A percentile compares a stretch with the other conserved stretches of the same genome.
These are phyloP conservation scores for Hyperoplus immaculatus DNA, from an alignment of 2,797 vertebrate species.

Conservation along the genomic window DNA sequence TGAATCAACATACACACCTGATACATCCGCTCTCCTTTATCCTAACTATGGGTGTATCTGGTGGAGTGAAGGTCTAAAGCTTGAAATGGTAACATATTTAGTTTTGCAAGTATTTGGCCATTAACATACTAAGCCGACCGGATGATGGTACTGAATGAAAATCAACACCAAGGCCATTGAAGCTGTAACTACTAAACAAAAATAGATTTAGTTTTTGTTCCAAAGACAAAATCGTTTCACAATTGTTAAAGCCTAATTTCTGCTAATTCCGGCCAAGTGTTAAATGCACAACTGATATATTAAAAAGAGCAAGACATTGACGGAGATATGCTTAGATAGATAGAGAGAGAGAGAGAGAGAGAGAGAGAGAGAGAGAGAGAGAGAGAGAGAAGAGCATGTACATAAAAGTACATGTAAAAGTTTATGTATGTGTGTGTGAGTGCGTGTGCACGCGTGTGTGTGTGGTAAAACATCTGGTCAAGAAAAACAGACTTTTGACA, in stretches of 20 bases:
- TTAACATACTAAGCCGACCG: background rate
- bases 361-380: too few species aligned
- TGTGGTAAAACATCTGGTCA: constrained; percentile 7
- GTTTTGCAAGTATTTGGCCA: too few species aligned
- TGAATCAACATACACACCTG: background rate
- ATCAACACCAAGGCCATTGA: background rate
- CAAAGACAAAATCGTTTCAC: too few species aligned
- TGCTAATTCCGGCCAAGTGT: background rate
- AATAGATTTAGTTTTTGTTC: background rate
- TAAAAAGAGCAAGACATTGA: background rate
- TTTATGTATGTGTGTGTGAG: too few species aligned
- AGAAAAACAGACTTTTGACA: constrained; percentile 16
- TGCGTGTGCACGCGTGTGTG: background rate
- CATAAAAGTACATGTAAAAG: too few species aligned
- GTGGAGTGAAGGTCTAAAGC: too few species aligned
- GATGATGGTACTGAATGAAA: background rate
- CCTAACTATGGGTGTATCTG: too few species aligned
- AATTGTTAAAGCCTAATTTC: background rate
- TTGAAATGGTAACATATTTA: too few species aligned
- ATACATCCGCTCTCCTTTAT: too few species aligned
- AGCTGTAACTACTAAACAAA: background rate
- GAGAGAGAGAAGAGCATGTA: too few species aligned
- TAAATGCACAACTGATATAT: background rate
- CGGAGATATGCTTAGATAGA: background rate
- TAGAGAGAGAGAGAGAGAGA: background rate